Base-by-base conservation (phyloP, 2,113 vertebrate species). In the Procavia capensis region DNA sequence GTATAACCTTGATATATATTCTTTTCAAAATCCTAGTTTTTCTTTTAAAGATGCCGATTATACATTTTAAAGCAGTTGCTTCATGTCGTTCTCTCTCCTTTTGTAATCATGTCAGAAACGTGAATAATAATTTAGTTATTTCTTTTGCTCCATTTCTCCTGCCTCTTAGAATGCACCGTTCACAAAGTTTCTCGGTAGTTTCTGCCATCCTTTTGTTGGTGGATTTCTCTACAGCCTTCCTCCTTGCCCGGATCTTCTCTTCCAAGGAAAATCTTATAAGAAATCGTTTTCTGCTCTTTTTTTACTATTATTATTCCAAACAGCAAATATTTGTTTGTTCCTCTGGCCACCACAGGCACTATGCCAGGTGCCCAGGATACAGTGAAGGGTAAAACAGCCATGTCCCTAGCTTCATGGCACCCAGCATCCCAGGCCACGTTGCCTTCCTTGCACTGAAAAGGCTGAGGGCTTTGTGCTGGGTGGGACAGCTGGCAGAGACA, bases 21-120 rank as follows among this genome's bases (percentile, higher is more conserved):
- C 82, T 72, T 96, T 83, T 84, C 39, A 93, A 94, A 97, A 94
- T 93, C 72, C 89, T 19, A n/a, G 31, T 72, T 89, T 96, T 93
- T 95, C 96, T 85, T 91, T 8, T 47, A 93, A 97, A 95, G 93
- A 92, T 79, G 63, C 89, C 87, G 83, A 93, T 95, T 83, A 82
- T 85, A 94, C 75, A 87, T 93, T 95, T 96, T 95, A 96, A 93
- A 95, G 89, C 31, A 57, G 43, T 94, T 95, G 91, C 81, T 91
- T 96, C 80, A 84, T 85, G 39, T 85, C 82, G 96, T 92, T 85
- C 96, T 72, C 54, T 85, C 92, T 90, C 86, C 90, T 95, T 90
- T 74, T 91, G 84, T 93, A 96, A 91, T 95, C 95, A 72, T 85
- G 91, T 91, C 85, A 57, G 86, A 89, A 88, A 90, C 89, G 47